A percentile compares a stretch with the other conserved stretches of the same genome.
Conservation (phyloP, 2,797 vertebrate species). For the Diplodus sargus region DNA sequence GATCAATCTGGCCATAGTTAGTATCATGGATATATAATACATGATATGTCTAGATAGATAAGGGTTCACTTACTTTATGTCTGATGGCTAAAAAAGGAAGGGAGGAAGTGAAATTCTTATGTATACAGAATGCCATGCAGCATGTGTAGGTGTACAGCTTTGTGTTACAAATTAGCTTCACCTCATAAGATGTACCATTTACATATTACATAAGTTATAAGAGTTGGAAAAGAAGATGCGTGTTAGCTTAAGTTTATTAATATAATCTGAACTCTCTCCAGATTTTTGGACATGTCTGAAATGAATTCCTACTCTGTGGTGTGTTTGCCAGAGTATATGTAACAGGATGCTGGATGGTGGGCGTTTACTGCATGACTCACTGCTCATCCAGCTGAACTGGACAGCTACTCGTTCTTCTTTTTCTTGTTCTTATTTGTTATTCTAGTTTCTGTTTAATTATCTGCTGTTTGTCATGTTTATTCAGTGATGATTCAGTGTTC, state of each 20-base stretch:
- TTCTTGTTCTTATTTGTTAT: conserved; percentile 19
- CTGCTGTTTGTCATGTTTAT: conserved; percentile 9
- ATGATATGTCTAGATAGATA: not conserved
- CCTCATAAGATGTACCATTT: not conserved
- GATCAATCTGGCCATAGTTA: too few species aligned
- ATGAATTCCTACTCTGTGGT: conserved; percentile 11
- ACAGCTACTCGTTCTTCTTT: conserved; percentile 14
- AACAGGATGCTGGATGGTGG: conserved; percentile 45
- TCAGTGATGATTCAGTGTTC: conserved; percentile 18
- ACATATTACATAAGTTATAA: conserved; percentile 3
- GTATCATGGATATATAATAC: not conserved
- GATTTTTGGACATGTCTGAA: conserved; percentile 7
- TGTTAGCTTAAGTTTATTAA: conserved; percentile 11
- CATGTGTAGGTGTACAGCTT: not conserved
- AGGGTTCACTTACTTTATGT: not conserved
- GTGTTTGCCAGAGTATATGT: conserved; percentile 20
- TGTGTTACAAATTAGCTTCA: conserved; percentile 4
- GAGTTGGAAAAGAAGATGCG: conserved; percentile 3
- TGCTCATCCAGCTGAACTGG: conserved; percentile 42
- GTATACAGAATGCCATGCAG: not conserved
- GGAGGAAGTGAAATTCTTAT: not conserved
- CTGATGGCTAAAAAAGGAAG: not conserved
- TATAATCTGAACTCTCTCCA: conserved; percentile 1
- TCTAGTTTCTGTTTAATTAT: conserved; percentile 25
- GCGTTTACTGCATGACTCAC: conserved; percentile 50